These are phyloP conservation scores for Geotria australis DNA, from an alignment of 2,797 vertebrate genomes.

Conservation along the genomic window DNA sequence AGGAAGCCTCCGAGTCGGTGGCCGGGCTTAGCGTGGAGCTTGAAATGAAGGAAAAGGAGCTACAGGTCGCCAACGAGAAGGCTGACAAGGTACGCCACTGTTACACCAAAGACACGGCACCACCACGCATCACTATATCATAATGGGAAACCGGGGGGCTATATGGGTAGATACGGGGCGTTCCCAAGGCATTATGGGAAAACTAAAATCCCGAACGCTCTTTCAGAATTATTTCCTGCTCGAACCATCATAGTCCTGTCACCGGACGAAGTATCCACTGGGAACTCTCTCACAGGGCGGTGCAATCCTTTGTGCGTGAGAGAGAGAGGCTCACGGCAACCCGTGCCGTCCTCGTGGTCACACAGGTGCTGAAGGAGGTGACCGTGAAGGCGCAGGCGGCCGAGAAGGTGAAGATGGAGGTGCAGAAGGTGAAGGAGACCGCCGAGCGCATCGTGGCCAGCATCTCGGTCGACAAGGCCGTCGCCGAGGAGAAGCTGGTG, in stretches of 20 bases:
- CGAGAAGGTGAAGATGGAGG: conserved; percentile 58
- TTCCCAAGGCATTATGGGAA: no score
- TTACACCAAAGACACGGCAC: no score
- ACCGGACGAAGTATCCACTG: no score
- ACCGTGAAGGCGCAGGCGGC: conserved; percentile 72
- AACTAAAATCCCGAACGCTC: no score
- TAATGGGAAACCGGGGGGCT: no score
- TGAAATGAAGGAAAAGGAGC: conserved; percentile 62
- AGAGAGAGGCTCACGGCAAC: no score
- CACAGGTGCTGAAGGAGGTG: conserved; percentile 68
- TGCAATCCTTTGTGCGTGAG: no score
- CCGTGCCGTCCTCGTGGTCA: neutral
- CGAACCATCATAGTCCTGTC: no score
- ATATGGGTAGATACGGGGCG: no score
- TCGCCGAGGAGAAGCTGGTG: conserved; percentile 55
- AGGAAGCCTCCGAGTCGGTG: conserved; percentile 66
- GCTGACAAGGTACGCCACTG: conserved; percentile 41
- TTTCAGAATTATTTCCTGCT: no score
- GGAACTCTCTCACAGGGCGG: no score
- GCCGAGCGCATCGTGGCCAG: conserved; percentile 64
- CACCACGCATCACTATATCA: no score
- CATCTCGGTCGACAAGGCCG: conserved; percentile 62
- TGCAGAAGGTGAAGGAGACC: conserved; percentile 90
- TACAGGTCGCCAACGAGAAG: conserved; percentile 59
- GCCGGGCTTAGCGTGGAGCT: conserved; percentile 52